A percentile compares a stretch with the other conserved stretches of the same genome.
Evolutionary conservation across 2,888 invertebrate genomes (phyloP).

Genomic region (Trachelus troglodyta): DNA sequence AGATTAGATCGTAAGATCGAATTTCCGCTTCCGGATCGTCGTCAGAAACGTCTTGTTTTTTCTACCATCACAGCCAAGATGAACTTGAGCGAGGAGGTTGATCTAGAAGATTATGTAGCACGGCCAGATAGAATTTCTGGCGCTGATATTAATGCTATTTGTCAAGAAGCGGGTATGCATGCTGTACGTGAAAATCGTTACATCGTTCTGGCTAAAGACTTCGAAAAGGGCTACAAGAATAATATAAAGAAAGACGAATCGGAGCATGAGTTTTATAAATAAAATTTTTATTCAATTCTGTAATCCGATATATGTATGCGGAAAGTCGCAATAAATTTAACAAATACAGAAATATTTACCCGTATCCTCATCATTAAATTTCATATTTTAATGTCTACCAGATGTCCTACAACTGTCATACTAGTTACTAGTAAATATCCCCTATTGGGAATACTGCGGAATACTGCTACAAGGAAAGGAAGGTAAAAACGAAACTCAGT

Average conservation of each 20-base stretch:
- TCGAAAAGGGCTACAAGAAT: conserved; percentile 99
- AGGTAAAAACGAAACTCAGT: neutral
- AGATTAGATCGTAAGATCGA: conserved; percentile 98
- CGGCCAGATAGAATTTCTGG: conserved; percentile 98
- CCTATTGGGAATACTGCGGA: too few species aligned
- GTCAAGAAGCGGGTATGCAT: conserved; percentile 99
- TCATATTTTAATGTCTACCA: neutral
- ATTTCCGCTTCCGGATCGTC: conserved; percentile 93
- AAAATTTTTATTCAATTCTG: conserved; percentile 61
- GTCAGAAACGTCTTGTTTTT: conserved; percentile 96
- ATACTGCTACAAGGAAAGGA: too few species aligned
- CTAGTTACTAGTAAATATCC: too few species aligned
- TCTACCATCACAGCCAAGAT: conserved; percentile 96
- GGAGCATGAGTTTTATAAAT: conserved; percentile 99
- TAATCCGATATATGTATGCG: neutral
- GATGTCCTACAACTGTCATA: neutral
- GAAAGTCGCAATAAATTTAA: conserved; percentile 3
- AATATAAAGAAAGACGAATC: conserved; percentile 99
- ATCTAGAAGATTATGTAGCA: conserved; percentile 98
- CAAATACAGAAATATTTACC: neutral
- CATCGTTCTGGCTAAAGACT: conserved; percentile 98
- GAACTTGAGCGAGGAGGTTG: conserved; percentile 98
- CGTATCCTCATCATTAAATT: neutral
- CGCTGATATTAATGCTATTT: conserved; percentile 99
- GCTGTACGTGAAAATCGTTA: conserved; percentile 99